These are phyloP conservation scores for Columbina picui DNA, from an alignment of 2,113 vertebrate species.

Conservation along the genomic window DNA sequence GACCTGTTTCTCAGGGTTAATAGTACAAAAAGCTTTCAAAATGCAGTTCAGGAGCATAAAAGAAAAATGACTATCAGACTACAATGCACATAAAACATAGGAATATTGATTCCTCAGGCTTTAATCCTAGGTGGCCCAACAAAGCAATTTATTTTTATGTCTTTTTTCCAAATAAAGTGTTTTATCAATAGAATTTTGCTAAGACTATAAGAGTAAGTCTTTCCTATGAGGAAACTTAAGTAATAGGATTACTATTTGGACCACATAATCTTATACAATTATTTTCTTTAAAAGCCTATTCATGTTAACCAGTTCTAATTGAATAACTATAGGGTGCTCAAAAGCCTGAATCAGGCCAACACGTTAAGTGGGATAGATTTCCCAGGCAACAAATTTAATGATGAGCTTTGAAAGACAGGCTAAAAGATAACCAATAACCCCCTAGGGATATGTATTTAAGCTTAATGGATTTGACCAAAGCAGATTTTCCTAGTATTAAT, in stretches of 20 bases:
- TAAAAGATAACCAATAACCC: conserved; percentile 41
- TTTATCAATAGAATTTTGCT: conserved; percentile 9
- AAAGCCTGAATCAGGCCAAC: not conserved
- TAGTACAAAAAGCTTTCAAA: not conserved
- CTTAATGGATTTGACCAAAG: conserved; percentile 20
- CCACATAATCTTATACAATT: not conserved
- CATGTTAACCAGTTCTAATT: conserved; percentile 16
- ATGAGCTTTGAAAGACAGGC: conserved; percentile 6
- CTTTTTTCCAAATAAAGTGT: not conserved
- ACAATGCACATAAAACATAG: not conserved
- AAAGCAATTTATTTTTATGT: conserved; percentile 34
- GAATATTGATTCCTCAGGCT: conserved; percentile 3
- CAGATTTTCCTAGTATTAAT: conserved; percentile 5
- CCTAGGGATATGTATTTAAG: not conserved
- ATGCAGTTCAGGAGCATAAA: not conserved
- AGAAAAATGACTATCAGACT: not conserved
- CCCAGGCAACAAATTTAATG: not conserved
- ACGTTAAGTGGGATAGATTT: conserved; percentile 2
- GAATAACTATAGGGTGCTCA: not conserved
- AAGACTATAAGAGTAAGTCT: not conserved
- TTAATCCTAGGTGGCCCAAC: not conserved
- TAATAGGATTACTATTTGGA: conserved; percentile 27
- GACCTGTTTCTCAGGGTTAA: not conserved
- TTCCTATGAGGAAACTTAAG: not conserved
- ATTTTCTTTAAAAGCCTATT: not conserved